Evolutionary conservation across 2,113 vertebrate genomes (phyloP).

Genomic region (Morone chrysops): DNA sequence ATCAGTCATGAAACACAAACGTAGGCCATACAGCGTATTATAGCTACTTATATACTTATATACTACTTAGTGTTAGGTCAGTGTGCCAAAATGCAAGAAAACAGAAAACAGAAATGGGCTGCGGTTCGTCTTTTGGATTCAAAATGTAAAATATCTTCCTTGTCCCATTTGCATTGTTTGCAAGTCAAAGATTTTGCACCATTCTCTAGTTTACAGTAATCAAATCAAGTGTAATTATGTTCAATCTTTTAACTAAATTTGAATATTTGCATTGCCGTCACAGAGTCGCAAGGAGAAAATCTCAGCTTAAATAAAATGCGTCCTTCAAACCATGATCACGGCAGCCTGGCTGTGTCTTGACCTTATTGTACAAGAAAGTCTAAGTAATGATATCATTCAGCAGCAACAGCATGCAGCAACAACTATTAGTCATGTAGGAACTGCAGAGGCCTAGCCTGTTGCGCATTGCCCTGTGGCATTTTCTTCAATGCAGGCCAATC

Average conservation of each 20-base stretch:
- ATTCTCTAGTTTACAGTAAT: neutral
- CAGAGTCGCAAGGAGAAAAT: neutral
- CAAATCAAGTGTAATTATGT: neutral
- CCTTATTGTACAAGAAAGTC: constrained; percentile 10
- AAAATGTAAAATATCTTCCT: neutral
- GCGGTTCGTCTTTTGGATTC: neutral
- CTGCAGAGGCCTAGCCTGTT: constrained; percentile 51
- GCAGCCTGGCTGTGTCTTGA: neutral
- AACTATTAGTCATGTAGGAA: constrained; percentile 39
- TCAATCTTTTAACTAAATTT: neutral
- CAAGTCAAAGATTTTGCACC: neutral
- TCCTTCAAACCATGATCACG: neutral
- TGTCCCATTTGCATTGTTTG: neutral
- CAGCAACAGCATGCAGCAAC: constrained; percentile 39
- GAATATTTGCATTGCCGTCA: neutral
- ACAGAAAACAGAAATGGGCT: neutral
- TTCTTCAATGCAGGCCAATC: constrained; percentile 12
- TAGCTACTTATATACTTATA: neutral
- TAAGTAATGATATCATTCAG: constrained; percentile 36
- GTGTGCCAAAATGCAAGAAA: neutral
- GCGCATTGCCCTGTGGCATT: constrained; percentile 38
- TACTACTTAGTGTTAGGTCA: neutral
- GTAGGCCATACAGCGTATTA: too few species aligned
- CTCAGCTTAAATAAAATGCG: neutral
- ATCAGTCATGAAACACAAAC: neutral